Base-by-base conservation (phyloP, 2,888 invertebrate genomes). In the Globia sparganii region DNA sequence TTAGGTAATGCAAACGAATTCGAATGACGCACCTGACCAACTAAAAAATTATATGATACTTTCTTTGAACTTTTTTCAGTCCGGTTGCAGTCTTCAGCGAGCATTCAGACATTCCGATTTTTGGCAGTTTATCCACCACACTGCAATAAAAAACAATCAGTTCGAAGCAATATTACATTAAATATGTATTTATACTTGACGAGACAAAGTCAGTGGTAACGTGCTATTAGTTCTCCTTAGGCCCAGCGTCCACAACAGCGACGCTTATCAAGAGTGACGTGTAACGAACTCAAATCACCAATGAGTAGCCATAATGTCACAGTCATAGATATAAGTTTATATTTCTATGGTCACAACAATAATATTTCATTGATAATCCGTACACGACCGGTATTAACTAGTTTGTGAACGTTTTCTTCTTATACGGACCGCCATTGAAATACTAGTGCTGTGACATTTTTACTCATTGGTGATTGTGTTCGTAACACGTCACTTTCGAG, bases 181-280 rank as follows among this genome's bases (percentile, higher is more conserved):
- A 43, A 53, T 49, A 73, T 79, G 72, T 78, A 73, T 66, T 18
- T 56, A 75, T 68, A 69, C 68, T 46, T 59, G 43, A 68, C 37
- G 56, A 75, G 46, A 66, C 11, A 18, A 37, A 49, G 49, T 46
- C 49, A 62, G 59, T 34, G 28, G 43, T 62, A 68, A 53, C 34
- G 59, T 46, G 40, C 31, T 64, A 43, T 82, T 68, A 77, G 53
- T 77, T 58, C 25, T 64, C 28, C 25, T 66, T 78, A 74, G 46
- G 53, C 59, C n/a, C 6, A 56, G 37, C n/a, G n/a, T 53, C 37
- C 56, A 56, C 37, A 21, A 68, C 37, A 37, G 56, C 37, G 13
- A 37, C 9, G 34, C 11, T 34, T 5, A n/a, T 53, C 18, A 53
- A 53, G 34, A n/a, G 1, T 34, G 15, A 9, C 15, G 15, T 66